A percentile compares a stretch with the other conserved stretches of the same genome.
phyloP scores from a whole-genome alignment of 2,113 vertebrate genomes.

The Antechinus flavipes region DNA sequence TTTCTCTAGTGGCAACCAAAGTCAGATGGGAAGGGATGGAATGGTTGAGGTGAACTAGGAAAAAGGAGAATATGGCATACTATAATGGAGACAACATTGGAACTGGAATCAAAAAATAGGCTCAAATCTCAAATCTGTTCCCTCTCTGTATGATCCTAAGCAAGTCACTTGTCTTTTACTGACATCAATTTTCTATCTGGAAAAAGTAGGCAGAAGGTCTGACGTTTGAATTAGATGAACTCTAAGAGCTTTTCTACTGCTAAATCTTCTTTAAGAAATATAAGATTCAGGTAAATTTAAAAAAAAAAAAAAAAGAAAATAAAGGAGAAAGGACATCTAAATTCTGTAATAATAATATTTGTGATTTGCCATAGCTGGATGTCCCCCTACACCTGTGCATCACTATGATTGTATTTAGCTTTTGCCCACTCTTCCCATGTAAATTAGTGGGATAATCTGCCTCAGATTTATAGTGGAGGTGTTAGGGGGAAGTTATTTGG shows the following conservation, averaged over 20 bases:
- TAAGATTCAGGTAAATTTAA: no score
- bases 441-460: not conserved
- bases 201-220: not conserved
- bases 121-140: not conserved
- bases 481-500: not conserved
- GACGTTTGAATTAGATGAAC: not conserved
- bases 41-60: not conserved
- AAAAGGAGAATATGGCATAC: not conserved
- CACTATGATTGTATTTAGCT: not conserved
- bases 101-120: not conserved
- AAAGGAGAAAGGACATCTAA: not conserved
- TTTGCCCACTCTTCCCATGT: not conserved
- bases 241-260: not conserved
- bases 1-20: not conserved
- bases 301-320: not conserved
- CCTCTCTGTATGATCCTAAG: not conserved
- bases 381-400: not conserved
- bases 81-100: not conserved
- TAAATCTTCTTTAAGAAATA: not conserved
- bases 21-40: not conserved
- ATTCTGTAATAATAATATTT: not conserved
- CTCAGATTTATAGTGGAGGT: not conserved
- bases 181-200: not conserved
- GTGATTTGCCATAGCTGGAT: not conserved
- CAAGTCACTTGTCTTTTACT: not conserved